Percentiles rank a stretch among this genome's conserved stretches.
phyloP scores from a whole-genome alignment of 1,140 invertebrate genomes.

The Oedothorax gibbosus region DNA sequence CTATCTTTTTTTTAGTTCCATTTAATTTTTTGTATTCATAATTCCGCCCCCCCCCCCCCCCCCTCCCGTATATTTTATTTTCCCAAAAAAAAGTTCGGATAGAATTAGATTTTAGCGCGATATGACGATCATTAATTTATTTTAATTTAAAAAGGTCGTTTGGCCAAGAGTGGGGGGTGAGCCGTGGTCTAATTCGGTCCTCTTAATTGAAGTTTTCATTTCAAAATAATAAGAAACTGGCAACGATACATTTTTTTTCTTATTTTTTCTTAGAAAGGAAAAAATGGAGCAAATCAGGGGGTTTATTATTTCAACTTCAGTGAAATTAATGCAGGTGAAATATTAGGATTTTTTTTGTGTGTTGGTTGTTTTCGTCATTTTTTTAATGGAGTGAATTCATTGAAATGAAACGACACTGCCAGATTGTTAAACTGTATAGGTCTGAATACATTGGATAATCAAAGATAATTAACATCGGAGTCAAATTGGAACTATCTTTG shows the following conservation, averaged over 20 bases:
- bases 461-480: constrained; percentile 59
- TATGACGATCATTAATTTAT: constrained; percentile 61
- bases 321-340: constrained; percentile 51
- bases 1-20: not conserved
- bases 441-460: constrained; percentile 49
- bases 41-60: too few relatives aligned
- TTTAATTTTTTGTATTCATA: too few relatives aligned
- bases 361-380: constrained; percentile 8
- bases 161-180: constrained; percentile 6
- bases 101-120: constrained; percentile 60
- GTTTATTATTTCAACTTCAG: constrained; percentile 60
- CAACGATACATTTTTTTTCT: not conserved
- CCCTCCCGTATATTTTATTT: too few relatives aligned
- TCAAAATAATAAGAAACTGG: constrained; percentile 38
- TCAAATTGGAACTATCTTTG: constrained; percentile 19
- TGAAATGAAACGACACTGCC: constrained; percentile 7
- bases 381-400: constrained; percentile 16
- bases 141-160: constrained; percentile 57
- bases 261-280: not conserved
- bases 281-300: constrained; percentile 47
- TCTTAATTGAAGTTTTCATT: constrained; percentile 61
- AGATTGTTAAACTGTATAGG: constrained; percentile 59
- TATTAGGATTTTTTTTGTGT: constrained; percentile 16
- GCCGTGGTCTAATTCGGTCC: constrained; percentile 56
- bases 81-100: not conserved